These are phyloP conservation scores for Dicranocentrus wangi DNA, from an alignment of 2,888 invertebrate species.

Conservation along the genomic window DNA sequence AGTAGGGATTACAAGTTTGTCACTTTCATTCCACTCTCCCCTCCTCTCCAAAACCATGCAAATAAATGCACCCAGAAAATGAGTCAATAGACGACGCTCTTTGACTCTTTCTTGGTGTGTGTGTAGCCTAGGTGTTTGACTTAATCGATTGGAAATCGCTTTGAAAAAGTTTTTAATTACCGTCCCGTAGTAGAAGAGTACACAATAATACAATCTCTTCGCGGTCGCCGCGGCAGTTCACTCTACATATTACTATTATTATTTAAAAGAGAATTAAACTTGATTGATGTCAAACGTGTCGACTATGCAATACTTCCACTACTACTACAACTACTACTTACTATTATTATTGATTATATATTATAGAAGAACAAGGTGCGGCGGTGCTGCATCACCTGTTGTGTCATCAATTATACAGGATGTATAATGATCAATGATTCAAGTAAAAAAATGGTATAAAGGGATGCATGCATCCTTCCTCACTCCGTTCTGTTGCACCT, in stretches of 20 bases:
- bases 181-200: too few species aligned
- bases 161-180: slow-evolving; percentile 24
- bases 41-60: background rate
- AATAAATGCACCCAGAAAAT: background rate
- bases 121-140: background rate
- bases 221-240: too few species aligned
- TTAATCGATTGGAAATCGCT: slow-evolving; percentile 40
- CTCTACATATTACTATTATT: too few species aligned
- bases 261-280: background rate
- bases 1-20: too few species aligned
- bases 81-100: background rate
- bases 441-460: background rate
- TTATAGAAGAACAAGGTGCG: too few species aligned
- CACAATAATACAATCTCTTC: too few species aligned
- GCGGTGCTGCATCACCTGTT: background rate
- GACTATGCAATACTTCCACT: background rate
- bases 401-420: slow-evolving; percentile 4
- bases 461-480: background rate
- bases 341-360: background rate
- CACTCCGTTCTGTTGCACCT: too few species aligned
- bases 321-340: too few species aligned
- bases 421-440: background rate
- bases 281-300: slow-evolving; percentile 9
- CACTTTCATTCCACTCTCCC: background rate
- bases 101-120: too few species aligned